A percentile compares a stretch with the other conserved stretches of the same genome.
Conservation (phyloP, 2,797 vertebrate species). For the Taeniopygia guttata region DNA sequence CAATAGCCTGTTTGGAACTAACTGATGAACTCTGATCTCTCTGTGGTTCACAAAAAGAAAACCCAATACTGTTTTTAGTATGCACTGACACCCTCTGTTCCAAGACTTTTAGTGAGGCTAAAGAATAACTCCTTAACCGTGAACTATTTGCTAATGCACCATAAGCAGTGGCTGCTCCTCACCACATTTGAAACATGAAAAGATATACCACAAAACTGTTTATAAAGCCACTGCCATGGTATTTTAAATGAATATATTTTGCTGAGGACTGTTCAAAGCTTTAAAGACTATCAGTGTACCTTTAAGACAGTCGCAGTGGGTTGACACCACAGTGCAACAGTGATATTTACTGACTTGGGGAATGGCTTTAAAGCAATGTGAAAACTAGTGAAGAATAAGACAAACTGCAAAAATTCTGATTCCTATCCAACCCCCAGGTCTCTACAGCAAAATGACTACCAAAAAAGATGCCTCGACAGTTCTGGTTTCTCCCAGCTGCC, state of each 20-base stretch:
- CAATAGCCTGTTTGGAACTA: neutral
- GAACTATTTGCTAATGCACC: neutral
- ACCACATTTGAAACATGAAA: neutral
- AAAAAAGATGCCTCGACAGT: neutral
- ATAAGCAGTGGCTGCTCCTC: neutral
- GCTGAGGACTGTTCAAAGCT: neutral
- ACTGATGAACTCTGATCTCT: neutral
- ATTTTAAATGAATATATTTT: neutral
- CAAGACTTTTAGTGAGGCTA: neutral
- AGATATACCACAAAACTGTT: neutral
- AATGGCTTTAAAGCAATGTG: neutral
- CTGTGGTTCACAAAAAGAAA: neutral
- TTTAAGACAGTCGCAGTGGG: neutral
- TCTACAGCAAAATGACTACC: neutral
- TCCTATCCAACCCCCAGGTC: neutral
- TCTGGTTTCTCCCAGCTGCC: neutral
- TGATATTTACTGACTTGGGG: neutral
- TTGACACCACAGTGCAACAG: neutral
- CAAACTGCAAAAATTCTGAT: neutral
- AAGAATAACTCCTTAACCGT: neutral
- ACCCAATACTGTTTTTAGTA: neutral
- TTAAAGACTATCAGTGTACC: neutral
- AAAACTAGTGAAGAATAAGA: neutral
- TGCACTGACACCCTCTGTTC: neutral
- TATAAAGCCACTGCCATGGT: neutral